Base-by-base conservation (phyloP, 30 jellyfish, hydroid and myxozoan genomes). In the Aurelia aurita region DNA sequence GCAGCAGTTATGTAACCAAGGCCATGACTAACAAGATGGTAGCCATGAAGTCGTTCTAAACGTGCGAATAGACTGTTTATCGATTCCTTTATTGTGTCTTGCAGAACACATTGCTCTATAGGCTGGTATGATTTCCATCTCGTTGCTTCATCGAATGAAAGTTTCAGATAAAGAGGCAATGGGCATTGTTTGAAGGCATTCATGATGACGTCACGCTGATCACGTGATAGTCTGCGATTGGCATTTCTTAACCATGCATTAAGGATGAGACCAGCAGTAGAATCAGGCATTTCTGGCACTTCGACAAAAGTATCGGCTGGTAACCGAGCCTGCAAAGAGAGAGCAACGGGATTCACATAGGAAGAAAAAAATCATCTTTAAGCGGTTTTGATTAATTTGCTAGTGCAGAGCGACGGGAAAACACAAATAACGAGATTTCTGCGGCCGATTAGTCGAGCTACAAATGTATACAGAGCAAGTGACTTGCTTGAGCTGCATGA, bases 1-100 rank as follows among this genome's bases (percentile, higher is more conserved):
- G 96, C 77, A 23, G 96, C 94, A 3, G 96, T 91, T n/a, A 91
- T 71, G 72, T 72, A 91, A 12, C 96, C 98, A n/a, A 91, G 91
- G 29, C 97, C 81, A 39, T 55, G 91, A 19, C 96, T 77, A 0
- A 91, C 96, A 15, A 91, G 75, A 16, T 18, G 22, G 23, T 55
- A 20, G 16, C 96, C 98, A 69, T 91, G 98, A 22, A 91, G 58
- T 16, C 96, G 85, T 72, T 91, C 98, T 25, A 91, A 21, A 4
- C 91, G 74, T 1, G 85, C 78, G 39, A 91, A 91, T 34, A 91
- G 49, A 5, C 71, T 43, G 74, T 82, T 85, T n/a, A 91, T 91
- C 4, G 96, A 65, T 6, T 74, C 91, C 58, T 84, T 91, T 59
- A 91, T 59, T 54, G 87, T 69, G 15, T 15, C 51, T 11, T 74